Conservation (phyloP, 64 coral and sea anemone genomes). For the Pachyseris speciosa region DNA sequence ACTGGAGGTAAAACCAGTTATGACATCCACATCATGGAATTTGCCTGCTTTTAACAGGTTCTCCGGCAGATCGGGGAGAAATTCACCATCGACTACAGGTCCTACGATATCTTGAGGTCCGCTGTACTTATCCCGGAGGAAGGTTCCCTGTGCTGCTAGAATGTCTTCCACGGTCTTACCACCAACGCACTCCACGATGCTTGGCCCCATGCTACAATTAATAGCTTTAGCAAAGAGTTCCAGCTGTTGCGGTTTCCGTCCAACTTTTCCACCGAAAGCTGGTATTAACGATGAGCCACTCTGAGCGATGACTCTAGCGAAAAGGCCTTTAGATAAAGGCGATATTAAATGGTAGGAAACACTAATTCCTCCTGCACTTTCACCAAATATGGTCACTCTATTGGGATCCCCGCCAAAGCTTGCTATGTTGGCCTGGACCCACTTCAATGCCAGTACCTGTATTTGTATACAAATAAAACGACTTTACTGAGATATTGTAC, state of each 20-base stretch:
- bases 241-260: neutral
- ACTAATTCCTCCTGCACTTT: slow-evolving; percentile 56
- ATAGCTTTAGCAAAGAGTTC: slow-evolving; percentile 13
- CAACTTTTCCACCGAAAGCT: neutral
- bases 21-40: slow-evolving; percentile 31
- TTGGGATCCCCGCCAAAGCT: too few species aligned
- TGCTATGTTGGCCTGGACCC: too few species aligned
- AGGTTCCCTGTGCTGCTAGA: neutral
- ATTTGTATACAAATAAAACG: too few species aligned
- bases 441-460: too few species aligned
- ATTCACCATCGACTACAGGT: slow-evolving; percentile 30
- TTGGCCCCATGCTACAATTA: neutral
- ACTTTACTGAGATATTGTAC: too few species aligned
- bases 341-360: slow-evolving; percentile 53
- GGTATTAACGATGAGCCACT: slow-evolving; percentile 17
- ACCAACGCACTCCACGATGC: neutral
- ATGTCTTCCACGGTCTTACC: neutral
- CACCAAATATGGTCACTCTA: slow-evolving; percentile 62
- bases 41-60: slow-evolving; percentile 5
- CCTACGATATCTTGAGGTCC: neutral
- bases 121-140: neutral
- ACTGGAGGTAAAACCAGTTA: slow-evolving; percentile 11
- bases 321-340: slow-evolving; percentile 35
- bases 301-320: slow-evolving; percentile 42
- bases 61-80: slow-evolving; percentile 22